phyloP scores from a whole-genome alignment of 1,140 invertebrate species.

The Saxidomus purpurata region DNA sequence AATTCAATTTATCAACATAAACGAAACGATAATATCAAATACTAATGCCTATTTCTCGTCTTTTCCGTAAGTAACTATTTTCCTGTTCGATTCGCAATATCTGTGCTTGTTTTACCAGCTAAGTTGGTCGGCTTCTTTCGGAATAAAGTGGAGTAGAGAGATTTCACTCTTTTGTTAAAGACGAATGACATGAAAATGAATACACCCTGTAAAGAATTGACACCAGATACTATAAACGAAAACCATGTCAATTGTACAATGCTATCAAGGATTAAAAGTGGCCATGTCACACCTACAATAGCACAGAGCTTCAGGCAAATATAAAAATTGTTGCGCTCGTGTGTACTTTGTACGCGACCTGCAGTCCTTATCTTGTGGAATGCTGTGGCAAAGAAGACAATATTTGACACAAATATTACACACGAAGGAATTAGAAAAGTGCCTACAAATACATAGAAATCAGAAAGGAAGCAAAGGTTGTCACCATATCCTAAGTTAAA shows the following conservation, averaged over 20 bases:
- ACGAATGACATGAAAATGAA: constrained; percentile 89
- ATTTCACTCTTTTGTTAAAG: constrained; percentile 42
- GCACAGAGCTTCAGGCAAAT: constrained; percentile 67
- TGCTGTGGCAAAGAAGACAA: constrained; percentile 55
- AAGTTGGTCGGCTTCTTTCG: neutral
- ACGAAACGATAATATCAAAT: too few species aligned
- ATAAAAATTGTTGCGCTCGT: constrained; percentile 31
- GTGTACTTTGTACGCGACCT: neutral
- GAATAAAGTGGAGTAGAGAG: too few species aligned
- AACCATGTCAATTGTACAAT: constrained; percentile 85
- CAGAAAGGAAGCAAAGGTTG: constrained; percentile 58
- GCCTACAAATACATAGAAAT: constrained; percentile 5
- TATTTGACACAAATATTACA: constrained; percentile 64
- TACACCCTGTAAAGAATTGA: constrained; percentile 88
- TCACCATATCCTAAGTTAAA: constrained; percentile 55
- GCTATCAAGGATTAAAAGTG: constrained; percentile 87
- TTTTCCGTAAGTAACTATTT: too few species aligned
- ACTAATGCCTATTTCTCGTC: too few species aligned
- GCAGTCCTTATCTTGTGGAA: constrained; percentile 43
- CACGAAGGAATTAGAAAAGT: constrained; percentile 53
- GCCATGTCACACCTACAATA: constrained; percentile 88
- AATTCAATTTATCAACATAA: too few species aligned
- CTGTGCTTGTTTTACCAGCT: neutral
- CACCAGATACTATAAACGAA: constrained; percentile 87
- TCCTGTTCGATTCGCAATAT: too few species aligned